Base-by-base conservation (phyloP, 2,888 invertebrate genomes). In the Panzeria rudis region DNA sequence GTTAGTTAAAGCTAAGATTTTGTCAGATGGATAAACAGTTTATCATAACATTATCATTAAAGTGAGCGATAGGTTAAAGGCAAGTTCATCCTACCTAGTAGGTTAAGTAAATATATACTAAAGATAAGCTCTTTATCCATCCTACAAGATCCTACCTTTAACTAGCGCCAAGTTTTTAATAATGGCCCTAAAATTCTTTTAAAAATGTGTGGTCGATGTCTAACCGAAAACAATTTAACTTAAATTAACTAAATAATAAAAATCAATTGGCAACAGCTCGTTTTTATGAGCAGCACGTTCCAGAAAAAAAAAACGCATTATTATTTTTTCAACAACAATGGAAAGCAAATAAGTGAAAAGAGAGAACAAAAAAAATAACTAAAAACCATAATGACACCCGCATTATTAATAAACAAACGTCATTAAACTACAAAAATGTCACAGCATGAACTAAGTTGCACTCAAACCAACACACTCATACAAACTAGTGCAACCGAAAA, bases 281-380 rank as follows among this genome's bases (percentile, higher is more conserved):
- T 54, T 69, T 78, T 78, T 78, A 85, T 82, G 56, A 68, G 68
- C 72, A 78, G 84, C 81, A 85, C 84, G 84, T 85, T 85, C 84
- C 81, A 78, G 64, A 69, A 72, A 50, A 47, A 80, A 17, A 68
- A 61, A 54, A 76, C 41, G 32, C 11, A 54, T 25, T 25, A 41
- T 25, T 25, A 29, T 29, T 41, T 62, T 54, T 54, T 54, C 17
- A 23, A 17, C 13, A 81, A 71, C 54, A 81, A 84, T 72, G 29
- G 54, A 41, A 29, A 47, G 29, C 35, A 80, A 82, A 81, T 73
- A 78, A 47, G 50, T 29, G 8, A 71, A 56, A 41, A 4, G 15
- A 61, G 35, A n/a, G 17, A 29, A n/a, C 5, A 54, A 64, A 25
- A 52, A 29, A 75, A 41, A 61, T 11, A 35, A 41, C 17, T 62